Base-by-base conservation (phyloP, 2,888 invertebrate genomes). In the Eremobia ochroleuca region DNA sequence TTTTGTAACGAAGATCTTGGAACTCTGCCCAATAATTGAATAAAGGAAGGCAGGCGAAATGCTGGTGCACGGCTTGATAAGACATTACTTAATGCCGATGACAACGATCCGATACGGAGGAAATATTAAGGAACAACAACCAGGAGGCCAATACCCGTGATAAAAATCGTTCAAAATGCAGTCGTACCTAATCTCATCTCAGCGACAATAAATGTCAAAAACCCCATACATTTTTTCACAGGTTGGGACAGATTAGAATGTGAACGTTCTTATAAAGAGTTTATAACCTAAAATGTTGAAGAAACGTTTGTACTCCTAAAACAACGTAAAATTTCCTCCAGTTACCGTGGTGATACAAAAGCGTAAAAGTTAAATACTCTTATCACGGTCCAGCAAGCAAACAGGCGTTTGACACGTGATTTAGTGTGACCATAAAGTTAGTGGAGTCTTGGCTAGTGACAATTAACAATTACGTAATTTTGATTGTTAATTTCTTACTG, bases 371-470 rank as follows among this genome's bases (percentile, higher is more conserved):
- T n/a, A n/a, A 81, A 70, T 43, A 40, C 40, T 71, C 59, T 82
- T 82, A 82, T 82, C 82, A 68, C 31, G 40, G 73, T 67, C 58
- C 62, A 78, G 62, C 62, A 66, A 66, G 52, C 67, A 73, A 69
- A 82, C 66, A 73, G n/a, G 52, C 43, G 18, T 15, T 59, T 58
- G 49, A 37, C 72, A 70, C 59, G 40, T 76, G 59, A 80, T 75
- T 55, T 46, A 25, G 43, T 68, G 28, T 37, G 34, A 80, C 28
- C 25, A 65, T 58, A 62, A 31, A 46, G 21, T 58, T 28, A 18
- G 28, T 34, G 21, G 28, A 59, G 34, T 28, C 28, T 76, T 37
- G 4, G 31, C 31, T 55, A 55, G 15, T 46, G 49, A n/a, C 28
- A 71, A 78, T 77, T 62, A 77, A 2, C 15, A 34, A 43, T 59